Conservation (phyloP, 2,888 invertebrate genomes). For the Rhogogaster chlorosoma region DNA sequence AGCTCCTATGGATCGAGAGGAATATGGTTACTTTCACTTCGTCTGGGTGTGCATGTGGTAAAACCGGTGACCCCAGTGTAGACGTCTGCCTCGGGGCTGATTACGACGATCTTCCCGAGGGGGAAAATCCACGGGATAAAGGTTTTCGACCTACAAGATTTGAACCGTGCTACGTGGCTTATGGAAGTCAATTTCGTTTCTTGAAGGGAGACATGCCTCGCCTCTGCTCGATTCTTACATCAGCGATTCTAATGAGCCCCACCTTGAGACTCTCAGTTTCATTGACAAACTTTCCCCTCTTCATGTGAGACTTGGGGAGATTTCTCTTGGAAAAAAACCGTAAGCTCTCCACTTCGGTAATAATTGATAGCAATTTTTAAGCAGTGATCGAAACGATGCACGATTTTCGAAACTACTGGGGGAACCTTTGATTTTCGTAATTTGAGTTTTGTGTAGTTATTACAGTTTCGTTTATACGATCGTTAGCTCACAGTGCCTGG, state of each 20-base stretch:
- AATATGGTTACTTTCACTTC: slow-evolving; percentile 40
- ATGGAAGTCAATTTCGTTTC: slow-evolving; percentile 22
- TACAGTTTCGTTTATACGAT: not conserved
- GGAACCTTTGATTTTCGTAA: not conserved
- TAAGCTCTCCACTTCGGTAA: no score
- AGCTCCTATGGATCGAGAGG: not conserved
- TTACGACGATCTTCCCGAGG: not conserved
- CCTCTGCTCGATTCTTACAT: slow-evolving; percentile 36
- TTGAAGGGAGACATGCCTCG: slow-evolving; percentile 23
- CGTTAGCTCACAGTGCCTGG: not conserved
- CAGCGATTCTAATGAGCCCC: slow-evolving; percentile 47
- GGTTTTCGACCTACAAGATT: slow-evolving; percentile 11
- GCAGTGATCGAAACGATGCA: not conserved
- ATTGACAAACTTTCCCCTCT: slow-evolving; percentile 49
- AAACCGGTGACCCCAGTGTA: slow-evolving; percentile 36
- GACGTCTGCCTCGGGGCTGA: slow-evolving; percentile 39
- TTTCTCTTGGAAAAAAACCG: not conserved
- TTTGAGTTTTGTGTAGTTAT: not conserved
- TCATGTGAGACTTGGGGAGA: not conserved
- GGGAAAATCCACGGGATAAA: not conserved
- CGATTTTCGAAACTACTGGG: not conserved
- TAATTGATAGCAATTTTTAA: no score
- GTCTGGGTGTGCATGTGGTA: slow-evolving; percentile 35
- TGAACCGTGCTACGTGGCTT: not conserved
- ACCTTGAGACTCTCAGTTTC: slow-evolving; percentile 43